A percentile compares a stretch with the other conserved stretches of the same genome.
Conservation (phyloP, 2,113 vertebrate genomes). For the Delphinus delphis region DNA sequence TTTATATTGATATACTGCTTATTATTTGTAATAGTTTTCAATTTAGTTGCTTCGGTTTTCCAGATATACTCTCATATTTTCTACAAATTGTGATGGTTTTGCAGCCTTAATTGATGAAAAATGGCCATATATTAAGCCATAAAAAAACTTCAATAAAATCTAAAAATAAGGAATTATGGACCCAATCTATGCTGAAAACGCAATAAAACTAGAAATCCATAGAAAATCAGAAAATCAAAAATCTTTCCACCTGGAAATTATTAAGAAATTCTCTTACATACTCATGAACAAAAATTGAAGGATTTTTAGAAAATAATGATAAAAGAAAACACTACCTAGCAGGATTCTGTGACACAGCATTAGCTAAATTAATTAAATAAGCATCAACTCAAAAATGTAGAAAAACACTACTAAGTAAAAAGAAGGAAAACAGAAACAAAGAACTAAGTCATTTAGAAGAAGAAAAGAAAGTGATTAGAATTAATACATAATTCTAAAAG, state of each 20-base stretch:
- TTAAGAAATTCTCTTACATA: background rate
- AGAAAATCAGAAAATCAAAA: background rate
- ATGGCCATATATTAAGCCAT: background rate
- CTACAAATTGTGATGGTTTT: background rate
- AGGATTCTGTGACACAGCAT: background rate
- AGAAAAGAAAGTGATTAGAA: background rate
- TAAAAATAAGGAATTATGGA: background rate
- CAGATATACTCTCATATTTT: background rate
- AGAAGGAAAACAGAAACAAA: background rate
- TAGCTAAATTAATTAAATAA: constrained; percentile 19
- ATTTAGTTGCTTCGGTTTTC: background rate
- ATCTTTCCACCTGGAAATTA: background rate
- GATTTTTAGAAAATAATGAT: background rate
- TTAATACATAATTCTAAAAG: background rate
- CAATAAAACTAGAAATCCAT: background rate
- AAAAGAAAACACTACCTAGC: background rate
- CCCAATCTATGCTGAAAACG: background rate
- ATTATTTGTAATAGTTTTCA: constrained; percentile 19
- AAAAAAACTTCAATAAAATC: background rate
- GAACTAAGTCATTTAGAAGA: background rate
- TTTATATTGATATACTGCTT: background rate
- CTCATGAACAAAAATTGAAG: background rate
- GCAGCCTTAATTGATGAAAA: background rate
- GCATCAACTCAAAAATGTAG: background rate
- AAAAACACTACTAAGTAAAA: background rate